Percentiles rank a stretch among this genome's conserved stretches.
phyloP scores from a whole-genome alignment of 1,140 invertebrate species.

The Brachionus sp. region DNA sequence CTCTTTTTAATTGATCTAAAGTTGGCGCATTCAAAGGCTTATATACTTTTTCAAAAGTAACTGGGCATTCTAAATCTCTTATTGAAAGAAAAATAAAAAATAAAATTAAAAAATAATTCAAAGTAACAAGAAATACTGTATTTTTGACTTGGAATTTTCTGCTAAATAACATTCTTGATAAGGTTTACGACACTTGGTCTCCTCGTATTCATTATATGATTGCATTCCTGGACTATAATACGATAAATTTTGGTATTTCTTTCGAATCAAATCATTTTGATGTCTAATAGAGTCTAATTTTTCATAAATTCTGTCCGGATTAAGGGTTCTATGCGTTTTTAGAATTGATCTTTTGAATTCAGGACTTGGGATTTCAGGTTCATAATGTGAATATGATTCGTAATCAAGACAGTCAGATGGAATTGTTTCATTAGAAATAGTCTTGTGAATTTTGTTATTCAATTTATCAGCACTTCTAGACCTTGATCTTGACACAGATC shows the following conservation, averaged over 20 bases:
- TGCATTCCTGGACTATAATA: not conserved
- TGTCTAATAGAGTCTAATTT: not conserved
- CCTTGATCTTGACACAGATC: slow-evolving; percentile 4
- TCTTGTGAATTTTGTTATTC: not conserved
- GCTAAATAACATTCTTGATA: slow-evolving; percentile 29
- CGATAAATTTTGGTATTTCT: slow-evolving; percentile 16
- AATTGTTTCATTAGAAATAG: not conserved
- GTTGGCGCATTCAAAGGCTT: not conserved
- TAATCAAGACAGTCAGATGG: not conserved
- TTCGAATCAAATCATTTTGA: not conserved
- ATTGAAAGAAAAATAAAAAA: not conserved
- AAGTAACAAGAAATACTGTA: not conserved
- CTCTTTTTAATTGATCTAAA: slow-evolving; percentile 30
- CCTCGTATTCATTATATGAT: not conserved
- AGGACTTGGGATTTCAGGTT: not conserved
- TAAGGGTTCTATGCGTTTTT: not conserved
- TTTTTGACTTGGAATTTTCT: not conserved
- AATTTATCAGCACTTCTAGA: not conserved
- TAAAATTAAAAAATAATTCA: not conserved
- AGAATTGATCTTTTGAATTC: not conserved
- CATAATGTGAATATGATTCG: not conserved
- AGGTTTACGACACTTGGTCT: not conserved
- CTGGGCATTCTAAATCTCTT: not conserved
- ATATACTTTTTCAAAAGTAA: slow-evolving; percentile 27
- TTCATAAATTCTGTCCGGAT: not conserved